Percentiles rank a stretch among this genome's conserved stretches.
phyloP scores from a whole-genome alignment of 2,888 invertebrate genomes.

The Caenorhabditis sinica region DNA sequence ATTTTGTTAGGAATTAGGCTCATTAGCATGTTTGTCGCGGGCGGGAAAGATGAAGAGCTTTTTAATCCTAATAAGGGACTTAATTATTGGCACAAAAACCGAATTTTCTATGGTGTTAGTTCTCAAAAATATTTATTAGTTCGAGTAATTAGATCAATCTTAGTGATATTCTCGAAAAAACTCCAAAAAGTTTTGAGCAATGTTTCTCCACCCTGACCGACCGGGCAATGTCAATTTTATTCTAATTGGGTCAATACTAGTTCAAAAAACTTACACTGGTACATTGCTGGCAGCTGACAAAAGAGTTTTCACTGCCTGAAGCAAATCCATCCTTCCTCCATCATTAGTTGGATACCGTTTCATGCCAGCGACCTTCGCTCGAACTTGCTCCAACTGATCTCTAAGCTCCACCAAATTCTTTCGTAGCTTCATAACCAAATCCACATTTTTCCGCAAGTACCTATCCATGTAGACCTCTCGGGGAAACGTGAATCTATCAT shows the following conservation, averaged over 20 bases:
- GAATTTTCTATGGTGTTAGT: too few relatives aligned
- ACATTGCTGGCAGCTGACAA: not conserved
- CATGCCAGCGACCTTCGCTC: slow-evolving; percentile 3
- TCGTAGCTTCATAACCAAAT: not conserved
- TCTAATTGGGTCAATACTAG: not conserved
- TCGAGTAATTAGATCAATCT: too few relatives aligned
- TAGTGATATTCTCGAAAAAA: too few relatives aligned
- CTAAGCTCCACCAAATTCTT: not conserved
- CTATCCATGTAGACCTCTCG: slow-evolving; percentile 66
- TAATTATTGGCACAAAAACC: too few relatives aligned
- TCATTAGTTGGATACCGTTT: slow-evolving; percentile 19
- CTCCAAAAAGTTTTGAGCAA: too few relatives aligned
- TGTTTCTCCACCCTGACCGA: too few relatives aligned
- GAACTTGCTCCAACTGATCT: not conserved
- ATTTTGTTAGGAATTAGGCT: too few relatives aligned
- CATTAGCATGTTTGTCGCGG: too few relatives aligned
- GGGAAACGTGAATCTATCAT: slow-evolving; percentile 60
- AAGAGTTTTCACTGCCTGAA: slow-evolving; percentile 23
- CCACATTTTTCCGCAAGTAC: slow-evolving; percentile 48
- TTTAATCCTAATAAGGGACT: too few relatives aligned
- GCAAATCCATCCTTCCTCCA: not conserved
- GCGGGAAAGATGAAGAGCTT: too few relatives aligned
- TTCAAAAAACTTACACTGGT: slow-evolving; percentile 3
- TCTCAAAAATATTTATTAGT: too few relatives aligned
- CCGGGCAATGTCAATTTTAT: too few relatives aligned